These are phyloP conservation scores for Electrona antarctica DNA, from an alignment of 2,113 vertebrate species.

Conservation along the genomic window DNA sequence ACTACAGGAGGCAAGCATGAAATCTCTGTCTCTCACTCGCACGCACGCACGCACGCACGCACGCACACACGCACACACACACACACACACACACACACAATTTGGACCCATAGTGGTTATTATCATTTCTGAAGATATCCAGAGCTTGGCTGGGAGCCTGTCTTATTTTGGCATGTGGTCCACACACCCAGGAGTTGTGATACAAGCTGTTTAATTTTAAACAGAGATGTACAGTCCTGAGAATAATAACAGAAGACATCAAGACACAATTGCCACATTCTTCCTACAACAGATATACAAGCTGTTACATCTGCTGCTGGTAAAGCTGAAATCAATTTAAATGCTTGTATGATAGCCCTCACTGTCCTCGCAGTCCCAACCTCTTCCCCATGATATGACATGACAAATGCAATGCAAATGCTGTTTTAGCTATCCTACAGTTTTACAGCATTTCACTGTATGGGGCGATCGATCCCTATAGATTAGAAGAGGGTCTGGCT, in stretches of 20 bases:
- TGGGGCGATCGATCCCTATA: too few relatives aligned
- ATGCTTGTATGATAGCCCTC: slow-evolving; percentile 13
- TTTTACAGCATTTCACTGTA: too few relatives aligned
- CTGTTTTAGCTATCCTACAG: neutral
- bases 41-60: too few relatives aligned
- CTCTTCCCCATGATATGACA: too few relatives aligned
- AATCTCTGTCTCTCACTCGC: neutral
- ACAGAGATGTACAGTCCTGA: slow-evolving; percentile 41
- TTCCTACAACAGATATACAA: slow-evolving; percentile 29
- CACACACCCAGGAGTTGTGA: slow-evolving; percentile 26
- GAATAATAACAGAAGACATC: slow-evolving; percentile 42
- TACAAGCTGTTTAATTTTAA: slow-evolving; percentile 58
- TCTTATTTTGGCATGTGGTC: slow-evolving; percentile 10
- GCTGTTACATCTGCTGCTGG: slow-evolving; percentile 23
- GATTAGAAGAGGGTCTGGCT: too few relatives aligned
- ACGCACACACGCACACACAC: too few relatives aligned
- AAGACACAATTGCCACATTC: slow-evolving; percentile 28
- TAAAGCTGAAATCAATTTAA: slow-evolving; percentile 16
- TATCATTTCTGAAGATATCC: slow-evolving; percentile 38
- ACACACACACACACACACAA: too few relatives aligned
- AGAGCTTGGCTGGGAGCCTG: slow-evolving; percentile 16
- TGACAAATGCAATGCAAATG: neutral
- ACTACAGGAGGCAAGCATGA: neutral
- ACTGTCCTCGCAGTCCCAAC: slow-evolving; percentile 34
- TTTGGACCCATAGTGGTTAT: neutral